Conservation (phyloP, 2,797 vertebrate species). For the Ispidina picta region DNA sequence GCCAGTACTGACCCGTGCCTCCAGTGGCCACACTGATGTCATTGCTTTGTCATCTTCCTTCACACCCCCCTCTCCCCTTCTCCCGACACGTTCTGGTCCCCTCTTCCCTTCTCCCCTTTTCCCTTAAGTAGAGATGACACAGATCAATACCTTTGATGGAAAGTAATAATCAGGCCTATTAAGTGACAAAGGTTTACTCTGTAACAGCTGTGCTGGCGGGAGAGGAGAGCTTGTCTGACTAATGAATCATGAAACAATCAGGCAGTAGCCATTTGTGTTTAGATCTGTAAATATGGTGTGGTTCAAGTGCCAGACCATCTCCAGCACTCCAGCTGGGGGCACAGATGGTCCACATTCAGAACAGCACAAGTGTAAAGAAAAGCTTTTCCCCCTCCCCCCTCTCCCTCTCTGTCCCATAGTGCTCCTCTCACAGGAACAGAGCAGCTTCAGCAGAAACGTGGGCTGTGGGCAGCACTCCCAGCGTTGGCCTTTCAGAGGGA, state of each 20-base stretch:
- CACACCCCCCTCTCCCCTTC: conserved; percentile 33
- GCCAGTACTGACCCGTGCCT: conserved; percentile 7
- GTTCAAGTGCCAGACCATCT: conserved; percentile 99
- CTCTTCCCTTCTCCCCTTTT: conserved; percentile 72
- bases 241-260: conserved; percentile 99
- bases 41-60: neutral
- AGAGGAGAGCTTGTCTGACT: conserved; percentile 99
- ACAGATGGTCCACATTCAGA: conserved; percentile 99
- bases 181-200: conserved; percentile 99
- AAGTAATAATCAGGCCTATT: conserved; percentile 99
- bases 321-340: conserved; percentile 99
- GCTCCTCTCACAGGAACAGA: conserved; percentile 87
- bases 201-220: conserved; percentile 99
- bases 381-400: conserved; percentile 67
- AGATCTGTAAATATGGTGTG: conserved; percentile 99
- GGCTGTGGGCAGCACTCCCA: neutral
- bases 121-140: conserved; percentile 90
- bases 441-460: conserved; percentile 17
- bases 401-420: conserved; percentile 79
- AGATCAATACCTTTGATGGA: conserved; percentile 99
- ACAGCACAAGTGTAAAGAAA: conserved; percentile 87
- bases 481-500: neutral
- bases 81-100: conserved; percentile 57
- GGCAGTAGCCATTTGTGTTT: conserved; percentile 99
- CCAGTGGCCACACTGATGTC: neutral